Evolutionary conservation across 2,888 invertebrate species (phyloP).

Genomic region (Cephus runcator): DNA sequence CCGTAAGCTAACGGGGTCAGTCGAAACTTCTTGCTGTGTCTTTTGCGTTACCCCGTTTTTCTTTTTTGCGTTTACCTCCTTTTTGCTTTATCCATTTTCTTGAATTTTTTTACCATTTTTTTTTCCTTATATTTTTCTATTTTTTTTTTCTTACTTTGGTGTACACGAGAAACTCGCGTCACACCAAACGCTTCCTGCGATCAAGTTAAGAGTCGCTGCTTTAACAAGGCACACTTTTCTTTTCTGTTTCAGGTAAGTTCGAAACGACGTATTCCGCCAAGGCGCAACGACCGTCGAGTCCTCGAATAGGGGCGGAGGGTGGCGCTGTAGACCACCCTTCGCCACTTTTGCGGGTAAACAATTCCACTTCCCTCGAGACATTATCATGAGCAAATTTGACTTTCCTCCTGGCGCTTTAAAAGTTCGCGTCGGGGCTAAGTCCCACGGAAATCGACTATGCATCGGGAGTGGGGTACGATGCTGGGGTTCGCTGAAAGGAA

Average conservation of each 20-base stretch:
- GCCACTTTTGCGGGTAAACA: constrained; percentile 39
- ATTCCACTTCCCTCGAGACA: constrained; percentile 42
- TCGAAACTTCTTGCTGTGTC: constrained; percentile 18
- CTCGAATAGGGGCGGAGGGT: neutral
- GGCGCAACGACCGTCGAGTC: neutral
- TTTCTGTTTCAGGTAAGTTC: constrained; percentile 39
- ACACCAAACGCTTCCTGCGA: too few species aligned
- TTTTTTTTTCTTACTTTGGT: neutral
- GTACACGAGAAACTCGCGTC: neutral
- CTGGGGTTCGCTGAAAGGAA: neutral
- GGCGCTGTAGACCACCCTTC: neutral
- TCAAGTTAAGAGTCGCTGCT: too few species aligned
- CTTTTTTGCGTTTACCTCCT: neutral
- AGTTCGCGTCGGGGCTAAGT: constrained; percentile 24
- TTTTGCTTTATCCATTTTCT: neutral
- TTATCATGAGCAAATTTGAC: constrained; percentile 62
- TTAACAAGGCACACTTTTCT: constrained; percentile 10
- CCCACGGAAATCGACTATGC: constrained; percentile 51
- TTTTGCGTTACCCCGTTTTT: neutral
- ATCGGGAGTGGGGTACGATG: constrained; percentile 31
- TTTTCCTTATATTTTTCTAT: neutral
- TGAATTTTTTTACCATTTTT: neutral
- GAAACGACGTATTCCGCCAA: constrained; percentile 5
- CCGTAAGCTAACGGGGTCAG: constrained; percentile 13
- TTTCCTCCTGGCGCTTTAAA: constrained; percentile 34